Evolutionary conservation across 2,113 vertebrate species (phyloP).

Genomic region (Rhizomys pruinosus): DNA sequence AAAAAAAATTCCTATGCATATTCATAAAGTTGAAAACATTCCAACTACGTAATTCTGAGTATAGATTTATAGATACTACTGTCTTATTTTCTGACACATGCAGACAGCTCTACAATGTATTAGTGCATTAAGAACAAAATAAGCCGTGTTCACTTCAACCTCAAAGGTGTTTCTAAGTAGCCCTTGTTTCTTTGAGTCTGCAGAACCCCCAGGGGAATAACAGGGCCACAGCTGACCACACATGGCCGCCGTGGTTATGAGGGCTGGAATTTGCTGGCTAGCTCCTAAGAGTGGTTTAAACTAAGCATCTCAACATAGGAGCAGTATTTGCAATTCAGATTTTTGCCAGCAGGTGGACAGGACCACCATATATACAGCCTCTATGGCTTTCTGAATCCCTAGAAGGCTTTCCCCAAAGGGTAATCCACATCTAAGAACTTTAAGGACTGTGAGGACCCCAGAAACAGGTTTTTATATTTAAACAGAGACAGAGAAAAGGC

Average conservation of each 20-base stretch:
- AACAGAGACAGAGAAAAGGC: no score
- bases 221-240: neutral
- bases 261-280: neutral
- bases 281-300: neutral
- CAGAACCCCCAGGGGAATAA: neutral
- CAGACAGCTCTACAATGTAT: no score
- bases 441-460: neutral
- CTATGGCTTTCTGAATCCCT: neutral
- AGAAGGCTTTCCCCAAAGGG: neutral
- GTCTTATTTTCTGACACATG: neutral
- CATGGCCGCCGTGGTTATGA: neutral
- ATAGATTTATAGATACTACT: no score
- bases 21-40: neutral
- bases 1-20: neutral
- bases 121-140: neutral
- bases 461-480: neutral
- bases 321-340: slow-evolving; percentile 52
- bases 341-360: slow-evolving; percentile 71
- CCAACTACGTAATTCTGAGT: neutral
- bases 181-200: neutral
- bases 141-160: neutral
- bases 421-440: neutral
- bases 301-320: neutral
- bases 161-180: neutral
- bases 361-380: neutral